Evolutionary conservation across 1,140 invertebrate genomes (phyloP), one percentile per base, ranked within the genome.

Genomic region (Dreissena rostriformis): DNA sequence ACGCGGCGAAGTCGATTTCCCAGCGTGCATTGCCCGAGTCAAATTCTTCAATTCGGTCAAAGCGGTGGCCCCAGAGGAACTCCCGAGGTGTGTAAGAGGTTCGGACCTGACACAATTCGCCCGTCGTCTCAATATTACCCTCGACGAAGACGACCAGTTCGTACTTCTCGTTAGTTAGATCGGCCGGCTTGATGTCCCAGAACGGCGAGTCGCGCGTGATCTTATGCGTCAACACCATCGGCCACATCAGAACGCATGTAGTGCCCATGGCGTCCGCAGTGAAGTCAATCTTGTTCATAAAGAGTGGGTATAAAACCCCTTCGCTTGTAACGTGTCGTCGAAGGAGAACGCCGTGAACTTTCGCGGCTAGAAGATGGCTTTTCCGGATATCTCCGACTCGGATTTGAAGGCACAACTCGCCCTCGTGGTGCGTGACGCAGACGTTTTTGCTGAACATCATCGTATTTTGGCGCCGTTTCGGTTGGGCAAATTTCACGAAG

Each of bases 81-180:
- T 95, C 94, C 8, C 89, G 88, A 0, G 94, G 94, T 10, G 94
- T 85, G 86, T 94, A 95, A 12, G 93, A 94, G 4, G 93, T 94
- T 51, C 94, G 83, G 11, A 94, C 94, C 82, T 94, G 94, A 49
- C 92, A 92, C 17, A 89, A 90, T 85, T 92, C 91, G n/a, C 93
- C 92, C 10, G 93, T 94, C 12, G 92, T 89, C 83, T 94, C 93
- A 7, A 94, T 90, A 0, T 92, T 93, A 8, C 98, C 98, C 92
- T 99, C 98, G 19, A 99, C 94, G 76, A 99, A 97, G 4, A 99
- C 97, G 7, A 99, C 96, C 51, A 99, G 96, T 93, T 99, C 99
- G 91, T 99, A 99, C 77, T 97, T 89, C 52, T 98, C 97, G 77
- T 96, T 95, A 0, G 97, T 93, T 88, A 99, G 95, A 88, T 98